phyloP scores from a whole-genome alignment of 2,113 vertebrate genomes.

The Globicephala melas region DNA sequence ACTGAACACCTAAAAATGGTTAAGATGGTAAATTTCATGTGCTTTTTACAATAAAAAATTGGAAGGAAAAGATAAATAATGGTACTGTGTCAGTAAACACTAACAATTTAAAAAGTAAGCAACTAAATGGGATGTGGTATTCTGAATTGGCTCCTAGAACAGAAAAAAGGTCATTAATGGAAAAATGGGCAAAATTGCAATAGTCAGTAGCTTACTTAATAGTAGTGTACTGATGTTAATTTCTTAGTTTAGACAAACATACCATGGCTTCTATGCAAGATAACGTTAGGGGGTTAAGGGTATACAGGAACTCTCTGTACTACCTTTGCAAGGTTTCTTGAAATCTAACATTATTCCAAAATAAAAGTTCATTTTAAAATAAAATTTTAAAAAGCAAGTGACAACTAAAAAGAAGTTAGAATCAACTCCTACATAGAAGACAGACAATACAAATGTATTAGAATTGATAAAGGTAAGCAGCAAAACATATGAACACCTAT shows the following conservation, averaged over 20 bases:
- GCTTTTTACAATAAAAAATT: not conserved
- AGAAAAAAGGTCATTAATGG: not conserved
- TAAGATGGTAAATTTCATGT: not conserved
- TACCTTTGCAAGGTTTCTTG: not conserved
- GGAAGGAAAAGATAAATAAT: not conserved
- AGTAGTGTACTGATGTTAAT: not conserved
- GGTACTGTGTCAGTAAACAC: not conserved
- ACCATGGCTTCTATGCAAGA: not conserved
- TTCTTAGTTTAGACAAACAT: not conserved
- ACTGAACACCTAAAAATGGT: not conserved
- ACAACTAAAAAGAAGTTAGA: not conserved
- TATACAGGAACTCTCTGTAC: not conserved
- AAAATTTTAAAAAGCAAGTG: not conserved
- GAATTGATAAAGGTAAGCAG: not conserved
- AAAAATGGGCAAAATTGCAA: not conserved
- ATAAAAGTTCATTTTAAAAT: constrained; percentile 2
- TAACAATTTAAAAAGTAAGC: not conserved
- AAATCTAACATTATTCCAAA: not conserved
- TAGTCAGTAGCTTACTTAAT: not conserved
- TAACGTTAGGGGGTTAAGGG: not conserved
- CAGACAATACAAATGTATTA: not conserved
- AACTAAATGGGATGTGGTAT: not conserved
- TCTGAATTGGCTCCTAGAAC: not conserved
- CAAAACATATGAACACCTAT: not conserved
- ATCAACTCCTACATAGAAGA: not conserved